Conservation (phyloP, 2,888 invertebrate species). For the Scrobipalpa costella region DNA sequence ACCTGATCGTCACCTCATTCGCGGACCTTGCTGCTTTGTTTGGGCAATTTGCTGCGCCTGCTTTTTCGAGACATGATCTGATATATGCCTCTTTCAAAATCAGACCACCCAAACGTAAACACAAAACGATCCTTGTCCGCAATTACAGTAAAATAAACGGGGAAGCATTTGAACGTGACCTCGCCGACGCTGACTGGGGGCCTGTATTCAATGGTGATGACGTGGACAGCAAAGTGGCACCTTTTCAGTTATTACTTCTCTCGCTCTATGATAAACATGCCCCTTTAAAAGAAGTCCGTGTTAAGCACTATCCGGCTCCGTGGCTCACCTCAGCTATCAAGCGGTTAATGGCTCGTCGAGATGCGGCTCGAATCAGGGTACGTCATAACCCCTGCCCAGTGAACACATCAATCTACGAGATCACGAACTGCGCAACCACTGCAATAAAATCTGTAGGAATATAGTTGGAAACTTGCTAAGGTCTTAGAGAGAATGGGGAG, state of each 20-base stretch:
- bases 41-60: too few species aligned
- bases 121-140: not conserved
- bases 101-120: not conserved
- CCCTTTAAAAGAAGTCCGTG: not conserved
- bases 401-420: not conserved
- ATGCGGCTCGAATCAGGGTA: not conserved
- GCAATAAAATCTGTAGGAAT: too few species aligned
- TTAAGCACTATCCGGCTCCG: not conserved
- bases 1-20: too few species aligned
- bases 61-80: too few species aligned
- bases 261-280: not conserved
- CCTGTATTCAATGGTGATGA: not conserved
- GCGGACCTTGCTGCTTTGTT: too few species aligned
- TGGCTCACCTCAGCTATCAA: not conserved
- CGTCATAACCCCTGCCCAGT: not conserved
- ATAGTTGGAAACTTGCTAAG: too few species aligned
- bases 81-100: too few species aligned
- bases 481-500: too few species aligned
- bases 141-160: not conserved
- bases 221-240: not conserved
- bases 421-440: too few species aligned
- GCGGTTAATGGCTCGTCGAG: not conserved
- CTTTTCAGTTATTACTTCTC: not conserved
- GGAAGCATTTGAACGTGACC: not conserved
- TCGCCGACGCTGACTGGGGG: not conserved